Base-by-base conservation (phyloP, 2,888 invertebrate species). In the Nephrotoma appendiculata region DNA sequence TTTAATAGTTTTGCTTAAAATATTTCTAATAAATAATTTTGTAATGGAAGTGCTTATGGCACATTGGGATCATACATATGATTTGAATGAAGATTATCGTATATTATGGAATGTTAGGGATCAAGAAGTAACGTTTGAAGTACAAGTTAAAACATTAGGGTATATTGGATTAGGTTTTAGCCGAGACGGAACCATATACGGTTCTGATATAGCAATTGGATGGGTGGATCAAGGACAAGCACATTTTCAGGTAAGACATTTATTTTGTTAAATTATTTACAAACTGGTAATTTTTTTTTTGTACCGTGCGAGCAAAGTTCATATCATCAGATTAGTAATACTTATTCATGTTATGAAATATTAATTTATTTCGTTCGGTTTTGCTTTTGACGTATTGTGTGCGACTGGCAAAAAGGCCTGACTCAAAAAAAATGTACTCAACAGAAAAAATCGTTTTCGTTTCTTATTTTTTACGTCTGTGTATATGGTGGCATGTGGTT, bases 141-240 rank as follows among this genome's bases (percentile, higher is more conserved):
- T 97, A 90, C 96, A 96, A 92, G 97, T 96, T 90, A 94, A 94
- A 92, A 96, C 97, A 88, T 93, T 94, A 89, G 98, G 98, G 89
- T 98, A 96, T 91, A 95, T 98, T 88, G 97, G 96, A 83, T 94
- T 98, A 89, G 98, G 98, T 87, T 96, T 98, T 91, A 96, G 96
- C 88, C 94, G 94, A 87, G 95, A 94, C 90, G 96, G 96, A 88
- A 94, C 94, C 88, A 95, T 96, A 94, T 93, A 94, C 90, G 96
- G 96, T 85, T 95, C 96, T 87, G 98, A 98, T 93, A 94, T 98
- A 92, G 95, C 97, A 89, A 94, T 98, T 90, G 97, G 96, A 87
- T 98, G 98, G 97, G 96, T 98, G 89, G 96, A 96, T 92, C 95
- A 95, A 89, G 94, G 94, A 90, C 94, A 94, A 92, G 95, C 96